phyloP scores from a whole-genome alignment of 2,888 invertebrate species.

The Cremastinae sp. region DNA sequence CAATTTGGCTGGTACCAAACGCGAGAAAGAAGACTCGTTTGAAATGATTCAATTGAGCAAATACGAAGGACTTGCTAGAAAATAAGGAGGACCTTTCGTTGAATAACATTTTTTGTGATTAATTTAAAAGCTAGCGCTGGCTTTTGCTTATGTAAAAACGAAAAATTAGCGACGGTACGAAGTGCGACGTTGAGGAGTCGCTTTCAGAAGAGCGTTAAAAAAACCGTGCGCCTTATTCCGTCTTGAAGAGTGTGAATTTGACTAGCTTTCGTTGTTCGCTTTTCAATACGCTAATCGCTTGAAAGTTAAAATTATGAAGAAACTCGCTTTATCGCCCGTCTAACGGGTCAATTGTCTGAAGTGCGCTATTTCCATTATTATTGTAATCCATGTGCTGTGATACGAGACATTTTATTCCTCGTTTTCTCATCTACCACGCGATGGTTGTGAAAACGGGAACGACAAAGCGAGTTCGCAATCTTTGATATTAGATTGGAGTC shows the following conservation, averaged over 20 bases:
- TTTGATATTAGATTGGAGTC: conserved; percentile 17
- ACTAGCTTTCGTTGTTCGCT: conserved; percentile 29
- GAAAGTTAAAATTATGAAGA: conserved; percentile 1
- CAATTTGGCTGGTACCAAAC: conserved; percentile 19
- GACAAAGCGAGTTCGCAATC: conserved; percentile 7
- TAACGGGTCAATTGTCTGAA: conserved; percentile 16
- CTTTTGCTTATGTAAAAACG: background rate
- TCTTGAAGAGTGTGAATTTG: conserved; percentile 62
- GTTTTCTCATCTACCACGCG: background rate
- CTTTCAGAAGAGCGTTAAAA: conserved; percentile 24
- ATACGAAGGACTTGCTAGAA: background rate
- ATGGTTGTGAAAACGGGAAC: background rate
- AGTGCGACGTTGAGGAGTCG: background rate
- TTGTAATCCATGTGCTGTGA: conserved; percentile 63
- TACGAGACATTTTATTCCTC: conserved; percentile 52
- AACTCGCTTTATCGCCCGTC: conserved; percentile 16
- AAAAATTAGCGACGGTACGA: background rate
- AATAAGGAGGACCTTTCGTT: background rate
- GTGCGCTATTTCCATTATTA: conserved; percentile 44
- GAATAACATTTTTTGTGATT: background rate
- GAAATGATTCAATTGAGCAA: conserved; percentile 5
- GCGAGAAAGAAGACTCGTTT: conserved; percentile 3
- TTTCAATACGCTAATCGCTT: conserved; percentile 11
- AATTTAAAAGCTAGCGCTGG: too few species aligned
- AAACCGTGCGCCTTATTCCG: conserved; percentile 69